Evolutionary conservation across 2,797 vertebrate species (phyloP).

Genomic region (Masticophis lateralis): DNA sequence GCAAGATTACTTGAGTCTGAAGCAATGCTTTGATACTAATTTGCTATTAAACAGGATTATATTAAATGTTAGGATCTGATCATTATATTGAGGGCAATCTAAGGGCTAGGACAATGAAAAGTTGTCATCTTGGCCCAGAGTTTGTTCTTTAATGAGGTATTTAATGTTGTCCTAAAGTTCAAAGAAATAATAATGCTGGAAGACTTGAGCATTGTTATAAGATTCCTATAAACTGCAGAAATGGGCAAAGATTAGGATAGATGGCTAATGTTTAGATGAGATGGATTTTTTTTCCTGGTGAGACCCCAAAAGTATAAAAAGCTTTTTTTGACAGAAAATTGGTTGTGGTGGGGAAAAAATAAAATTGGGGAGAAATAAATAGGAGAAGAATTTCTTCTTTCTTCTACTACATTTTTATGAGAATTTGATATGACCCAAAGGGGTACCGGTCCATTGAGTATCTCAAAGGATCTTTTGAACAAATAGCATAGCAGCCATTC

Average conservation of each 20-base stretch:
- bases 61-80: background rate
- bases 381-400: background rate
- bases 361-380: background rate
- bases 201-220: background rate
- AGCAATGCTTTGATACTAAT: background rate
- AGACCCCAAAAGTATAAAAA: background rate
- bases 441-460: background rate
- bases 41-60: background rate
- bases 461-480: background rate
- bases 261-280: background rate
- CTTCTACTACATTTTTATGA: background rate
- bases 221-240: background rate
- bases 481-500: background rate
- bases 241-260: background rate
- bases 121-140: background rate
- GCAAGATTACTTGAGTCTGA: slow-evolving; percentile 7
- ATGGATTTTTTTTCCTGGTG: background rate
- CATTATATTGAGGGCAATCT: too few species aligned
- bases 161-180: background rate
- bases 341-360: background rate
- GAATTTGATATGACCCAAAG: background rate
- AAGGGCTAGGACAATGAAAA: background rate
- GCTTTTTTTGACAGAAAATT: background rate
- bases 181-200: background rate
- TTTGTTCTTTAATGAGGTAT: background rate